Percentiles rank a stretch among this genome's conserved stretches.
Conservation (phyloP, 2,113 vertebrate genomes). For the Sylvia atricapilla region DNA sequence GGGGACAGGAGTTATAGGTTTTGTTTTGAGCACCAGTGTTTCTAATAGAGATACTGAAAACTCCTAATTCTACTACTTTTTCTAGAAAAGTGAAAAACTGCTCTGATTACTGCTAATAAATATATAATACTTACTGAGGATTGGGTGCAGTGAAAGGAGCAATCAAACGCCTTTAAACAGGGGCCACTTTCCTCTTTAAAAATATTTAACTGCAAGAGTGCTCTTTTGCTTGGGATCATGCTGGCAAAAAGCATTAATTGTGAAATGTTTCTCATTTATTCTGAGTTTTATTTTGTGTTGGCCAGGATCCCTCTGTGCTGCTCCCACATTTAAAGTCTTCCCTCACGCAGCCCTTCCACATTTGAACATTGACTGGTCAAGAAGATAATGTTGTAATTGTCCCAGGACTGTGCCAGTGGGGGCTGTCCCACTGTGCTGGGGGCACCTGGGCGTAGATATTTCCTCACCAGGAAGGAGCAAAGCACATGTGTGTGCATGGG, state of each 20-base stretch:
- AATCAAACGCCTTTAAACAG: background rate
- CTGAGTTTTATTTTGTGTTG: background rate
- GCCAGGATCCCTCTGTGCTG: background rate
- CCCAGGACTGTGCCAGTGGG: background rate
- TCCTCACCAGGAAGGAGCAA: background rate
- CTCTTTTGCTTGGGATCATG: background rate
- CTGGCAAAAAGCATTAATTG: background rate
- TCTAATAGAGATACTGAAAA: background rate
- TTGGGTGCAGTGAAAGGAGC: background rate
- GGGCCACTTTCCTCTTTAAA: background rate
- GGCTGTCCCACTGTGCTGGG: background rate
- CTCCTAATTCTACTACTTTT: background rate
- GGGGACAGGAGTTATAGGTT: background rate
- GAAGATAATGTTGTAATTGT: background rate
- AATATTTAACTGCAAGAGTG: background rate
- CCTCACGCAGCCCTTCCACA: fast-evolving
- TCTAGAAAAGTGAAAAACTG: background rate
- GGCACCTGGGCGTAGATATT: background rate
- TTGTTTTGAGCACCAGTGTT: background rate
- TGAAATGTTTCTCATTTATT: background rate
- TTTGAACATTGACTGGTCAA: background rate
- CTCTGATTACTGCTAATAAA: background rate
- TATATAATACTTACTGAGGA: background rate
- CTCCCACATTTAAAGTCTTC: background rate
- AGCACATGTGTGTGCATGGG: background rate